These are phyloP conservation scores for Hylomyscus alleni DNA, from an alignment of 2,797 vertebrate species.

Conservation along the genomic window DNA sequence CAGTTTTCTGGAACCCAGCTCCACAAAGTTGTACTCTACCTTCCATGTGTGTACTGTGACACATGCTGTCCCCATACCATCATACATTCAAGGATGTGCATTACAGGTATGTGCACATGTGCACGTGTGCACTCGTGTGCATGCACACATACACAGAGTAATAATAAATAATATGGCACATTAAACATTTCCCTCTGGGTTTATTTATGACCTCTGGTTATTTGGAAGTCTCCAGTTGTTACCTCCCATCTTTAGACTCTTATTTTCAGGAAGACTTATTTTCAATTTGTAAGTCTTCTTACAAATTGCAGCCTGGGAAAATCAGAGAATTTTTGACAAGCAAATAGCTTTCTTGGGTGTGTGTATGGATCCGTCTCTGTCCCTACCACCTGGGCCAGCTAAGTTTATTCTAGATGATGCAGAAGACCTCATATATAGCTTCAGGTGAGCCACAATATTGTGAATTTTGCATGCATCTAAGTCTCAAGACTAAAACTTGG, in stretches of 20 bases:
- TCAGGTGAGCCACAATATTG: not conserved
- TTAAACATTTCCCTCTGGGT: not conserved
- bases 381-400: not conserved
- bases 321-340: not conserved
- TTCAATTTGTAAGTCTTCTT: not conserved
- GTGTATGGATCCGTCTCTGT: conserved; percentile 39
- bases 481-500: not conserved
- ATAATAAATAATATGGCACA: not conserved
- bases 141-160: not conserved
- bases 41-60: not conserved
- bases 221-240: not conserved
- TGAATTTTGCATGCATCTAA: not conserved
- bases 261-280: not conserved
- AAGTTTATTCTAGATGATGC: not conserved
- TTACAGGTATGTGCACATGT: not conserved
- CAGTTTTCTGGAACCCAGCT: not conserved
- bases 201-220: not conserved
- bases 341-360: not conserved
- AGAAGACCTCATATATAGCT: not conserved
- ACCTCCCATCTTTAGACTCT: not conserved
- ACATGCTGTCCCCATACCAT: not conserved
- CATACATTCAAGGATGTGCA: not conserved
- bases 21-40: not conserved
- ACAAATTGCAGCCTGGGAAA: conserved; percentile 62
- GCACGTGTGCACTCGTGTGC: too few relatives aligned